Conservation (phyloP, 2,797 vertebrate species). For the Kryptolebias ocellatus region DNA sequence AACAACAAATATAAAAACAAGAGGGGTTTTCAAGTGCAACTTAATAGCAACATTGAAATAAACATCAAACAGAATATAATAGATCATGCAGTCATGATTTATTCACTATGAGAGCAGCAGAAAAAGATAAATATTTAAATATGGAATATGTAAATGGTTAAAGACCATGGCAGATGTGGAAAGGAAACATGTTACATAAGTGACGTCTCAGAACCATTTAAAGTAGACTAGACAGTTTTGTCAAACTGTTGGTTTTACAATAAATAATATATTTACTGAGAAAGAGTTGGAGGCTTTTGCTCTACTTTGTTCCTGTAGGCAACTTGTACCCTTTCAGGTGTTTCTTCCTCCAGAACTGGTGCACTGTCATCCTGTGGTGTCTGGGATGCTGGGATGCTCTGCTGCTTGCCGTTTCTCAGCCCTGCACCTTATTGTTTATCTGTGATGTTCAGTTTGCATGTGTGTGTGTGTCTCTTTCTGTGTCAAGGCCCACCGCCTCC, state of each 20-base stretch:
- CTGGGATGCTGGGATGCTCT: constrained; percentile 30
- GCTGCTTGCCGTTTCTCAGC: constrained; percentile 2
- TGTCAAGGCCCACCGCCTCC: constrained; percentile 4
- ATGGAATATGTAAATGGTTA: constrained; percentile 19
- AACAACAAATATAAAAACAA: not conserved
- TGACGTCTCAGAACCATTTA: constrained; percentile 11
- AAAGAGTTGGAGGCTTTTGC: constrained; percentile 19
- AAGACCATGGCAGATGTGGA: constrained; percentile 18
- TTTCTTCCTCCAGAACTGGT: constrained; percentile 11
- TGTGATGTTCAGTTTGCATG: constrained; percentile 13
- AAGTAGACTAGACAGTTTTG: constrained; percentile 25
- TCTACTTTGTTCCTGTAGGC: not conserved
- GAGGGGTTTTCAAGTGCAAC: not conserved
- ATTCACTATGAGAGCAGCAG: constrained; percentile 12
- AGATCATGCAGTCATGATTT: not conserved
- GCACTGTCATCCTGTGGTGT: constrained; percentile 37
- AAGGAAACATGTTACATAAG: constrained; percentile 9
- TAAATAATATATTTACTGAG: constrained; percentile 45
- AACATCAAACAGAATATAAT: constrained; percentile 1
- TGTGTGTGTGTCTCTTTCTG: not conserved
- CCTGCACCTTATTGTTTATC: constrained; percentile 26
- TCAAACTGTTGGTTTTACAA: constrained; percentile 34
- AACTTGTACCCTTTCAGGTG: constrained; percentile 1
- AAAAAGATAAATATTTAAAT: constrained; percentile 11
- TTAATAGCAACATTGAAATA: not conserved